These are phyloP conservation scores for Tromatobia lineatoria DNA, from an alignment of 2,888 invertebrate species.

Conservation along the genomic window DNA sequence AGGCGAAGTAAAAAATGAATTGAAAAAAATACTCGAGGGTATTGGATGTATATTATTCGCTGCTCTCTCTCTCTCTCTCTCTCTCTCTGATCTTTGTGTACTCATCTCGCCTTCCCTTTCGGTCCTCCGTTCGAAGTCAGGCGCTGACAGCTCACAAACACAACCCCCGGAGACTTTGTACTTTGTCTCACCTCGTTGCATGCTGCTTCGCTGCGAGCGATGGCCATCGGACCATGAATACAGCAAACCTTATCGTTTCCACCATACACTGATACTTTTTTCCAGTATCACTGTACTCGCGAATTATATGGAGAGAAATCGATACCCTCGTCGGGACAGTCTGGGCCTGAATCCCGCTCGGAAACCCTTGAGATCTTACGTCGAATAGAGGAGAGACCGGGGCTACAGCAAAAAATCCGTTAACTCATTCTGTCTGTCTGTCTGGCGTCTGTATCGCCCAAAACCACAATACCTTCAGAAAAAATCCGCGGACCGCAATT, in stretches of 20 bases:
- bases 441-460: too few relatives aligned
- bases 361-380: not conserved
- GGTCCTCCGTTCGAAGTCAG: constrained; percentile 53
- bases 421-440: too few relatives aligned
- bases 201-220: constrained; percentile 50
- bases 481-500: too few relatives aligned
- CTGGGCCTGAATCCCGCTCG: not conserved
- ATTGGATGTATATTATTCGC: constrained; percentile 19
- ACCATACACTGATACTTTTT: not conserved
- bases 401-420: too few relatives aligned
- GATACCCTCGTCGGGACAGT: constrained; percentile 44
- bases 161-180: constrained; percentile 21
- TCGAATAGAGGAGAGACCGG: not conserved
- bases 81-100: not conserved
- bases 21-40: constrained; percentile 30
- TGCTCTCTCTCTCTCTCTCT: constrained; percentile 5
- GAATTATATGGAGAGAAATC: constrained; percentile 59
- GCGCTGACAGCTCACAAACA: constrained; percentile 69
- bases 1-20: constrained; percentile 11
- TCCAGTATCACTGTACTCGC: constrained; percentile 33
- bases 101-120: constrained; percentile 33
- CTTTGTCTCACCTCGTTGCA: constrained; percentile 28
- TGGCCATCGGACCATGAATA: constrained; percentile 63
- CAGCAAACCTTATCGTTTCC: constrained; percentile 30
- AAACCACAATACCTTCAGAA: too few relatives aligned